phyloP scores from a whole-genome alignment of 1,140 invertebrate species.

The Ceratoteleas bidentatus region DNA sequence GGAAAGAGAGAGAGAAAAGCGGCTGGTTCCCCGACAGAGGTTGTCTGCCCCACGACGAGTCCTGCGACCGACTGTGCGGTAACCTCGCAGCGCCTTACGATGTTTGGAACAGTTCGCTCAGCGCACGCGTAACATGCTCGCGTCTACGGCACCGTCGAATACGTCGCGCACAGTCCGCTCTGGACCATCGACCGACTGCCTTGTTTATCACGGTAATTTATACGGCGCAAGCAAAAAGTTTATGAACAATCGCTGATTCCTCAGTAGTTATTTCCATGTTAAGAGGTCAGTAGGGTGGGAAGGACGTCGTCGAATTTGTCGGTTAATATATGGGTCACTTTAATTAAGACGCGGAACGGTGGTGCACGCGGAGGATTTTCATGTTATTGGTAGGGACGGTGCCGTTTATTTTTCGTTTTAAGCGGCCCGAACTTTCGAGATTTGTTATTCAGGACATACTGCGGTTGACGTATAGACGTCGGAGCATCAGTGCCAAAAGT shows the following conservation, averaged over 20 bases:
- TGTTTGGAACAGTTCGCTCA: constrained; percentile 58
- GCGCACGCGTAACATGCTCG: constrained; percentile 74
- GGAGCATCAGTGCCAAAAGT: too few species aligned
- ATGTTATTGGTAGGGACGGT: too few species aligned
- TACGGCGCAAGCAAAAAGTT: constrained; percentile 16
- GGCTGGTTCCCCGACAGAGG: constrained; percentile 71
- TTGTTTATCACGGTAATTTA: constrained; percentile 47
- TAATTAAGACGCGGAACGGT: constrained; percentile 10
- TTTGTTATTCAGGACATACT: too few species aligned
- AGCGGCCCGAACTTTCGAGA: too few species aligned
- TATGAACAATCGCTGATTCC: constrained; percentile 22
- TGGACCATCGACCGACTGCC: constrained; percentile 73
- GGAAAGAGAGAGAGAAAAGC: constrained; percentile 63
- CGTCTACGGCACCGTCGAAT: constrained; percentile 52
- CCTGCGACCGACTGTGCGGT: constrained; percentile 74
- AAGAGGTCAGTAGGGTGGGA: too few species aligned
- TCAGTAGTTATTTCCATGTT: constrained; percentile 13
- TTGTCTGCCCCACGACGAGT: too few species aligned
- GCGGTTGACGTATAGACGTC: too few species aligned
- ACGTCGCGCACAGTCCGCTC: constrained; percentile 73
- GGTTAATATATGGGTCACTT: background rate
- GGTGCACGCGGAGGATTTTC: background rate
- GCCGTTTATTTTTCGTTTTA: too few species aligned
- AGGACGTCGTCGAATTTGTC: too few species aligned
- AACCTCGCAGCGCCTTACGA: constrained; percentile 75